phyloP scores from a whole-genome alignment of 2,113 vertebrate genomes.

The Motacilla alba region DNA sequence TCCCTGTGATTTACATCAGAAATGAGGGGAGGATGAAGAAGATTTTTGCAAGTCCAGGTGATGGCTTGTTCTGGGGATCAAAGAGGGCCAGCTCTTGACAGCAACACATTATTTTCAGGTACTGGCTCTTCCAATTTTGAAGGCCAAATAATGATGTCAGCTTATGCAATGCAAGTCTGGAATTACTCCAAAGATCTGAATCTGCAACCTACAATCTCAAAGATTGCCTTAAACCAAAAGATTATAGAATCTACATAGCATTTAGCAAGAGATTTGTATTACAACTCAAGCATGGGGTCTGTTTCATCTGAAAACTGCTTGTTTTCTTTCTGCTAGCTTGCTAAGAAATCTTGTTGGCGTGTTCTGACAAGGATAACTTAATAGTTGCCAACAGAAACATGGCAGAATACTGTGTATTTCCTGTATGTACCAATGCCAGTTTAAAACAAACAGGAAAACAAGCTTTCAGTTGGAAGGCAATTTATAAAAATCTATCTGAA shows the following conservation, averaged over 20 bases:
- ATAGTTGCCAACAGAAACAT: slow-evolving; percentile 77
- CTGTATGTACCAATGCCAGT: slow-evolving; percentile 63
- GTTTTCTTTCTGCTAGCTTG: slow-evolving; percentile 65
- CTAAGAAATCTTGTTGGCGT: slow-evolving; percentile 73
- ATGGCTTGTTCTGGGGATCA: background rate
- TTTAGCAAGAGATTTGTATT: slow-evolving; percentile 20
- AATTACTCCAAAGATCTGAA: slow-evolving; percentile 3
- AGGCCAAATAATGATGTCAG: background rate
- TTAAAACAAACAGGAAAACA: slow-evolving; percentile 75
- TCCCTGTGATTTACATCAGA: background rate
- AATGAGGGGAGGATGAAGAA: background rate
- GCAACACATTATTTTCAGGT: background rate
- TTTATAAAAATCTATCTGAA: slow-evolving; percentile 58
- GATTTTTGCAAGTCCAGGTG: background rate
- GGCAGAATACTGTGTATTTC: slow-evolving; percentile 69
- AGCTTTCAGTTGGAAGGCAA: slow-evolving; percentile 54
- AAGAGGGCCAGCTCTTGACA: background rate
- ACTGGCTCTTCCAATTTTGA: background rate
- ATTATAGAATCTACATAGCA: background rate
- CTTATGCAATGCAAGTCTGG: background rate
- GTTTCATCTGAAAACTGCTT: slow-evolving; percentile 67
- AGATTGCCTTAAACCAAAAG: background rate
- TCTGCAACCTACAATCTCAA: background rate
- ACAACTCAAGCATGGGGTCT: slow-evolving; percentile 38
- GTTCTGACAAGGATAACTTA: slow-evolving; percentile 71